phyloP scores from a whole-genome alignment of 2,797 vertebrate genomes.

The Rhadinocentrus ornatus region DNA sequence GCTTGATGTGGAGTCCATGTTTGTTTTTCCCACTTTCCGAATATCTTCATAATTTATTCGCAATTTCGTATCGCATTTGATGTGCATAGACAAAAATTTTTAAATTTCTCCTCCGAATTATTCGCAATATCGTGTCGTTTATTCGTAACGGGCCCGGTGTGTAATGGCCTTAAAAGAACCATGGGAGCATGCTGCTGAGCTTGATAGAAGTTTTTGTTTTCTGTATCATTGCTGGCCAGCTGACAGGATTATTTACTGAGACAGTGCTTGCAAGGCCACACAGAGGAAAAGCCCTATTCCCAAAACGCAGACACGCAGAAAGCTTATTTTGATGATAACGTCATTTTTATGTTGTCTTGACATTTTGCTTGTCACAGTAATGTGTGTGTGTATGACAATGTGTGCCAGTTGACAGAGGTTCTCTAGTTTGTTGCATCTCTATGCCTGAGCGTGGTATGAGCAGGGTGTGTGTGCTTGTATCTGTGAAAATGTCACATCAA shows the following conservation, averaged over 20 bases:
- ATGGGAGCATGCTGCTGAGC: conserved; percentile 13
- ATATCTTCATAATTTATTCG: no score
- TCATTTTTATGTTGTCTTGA: conserved; percentile 15
- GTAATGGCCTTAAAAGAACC: conserved; percentile 27
- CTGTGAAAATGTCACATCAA: conserved; percentile 62
- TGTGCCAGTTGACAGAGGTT: conserved; percentile 21
- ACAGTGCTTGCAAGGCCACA: conserved; percentile 32
- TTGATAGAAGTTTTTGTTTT: conserved; percentile 56
- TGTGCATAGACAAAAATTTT: no score
- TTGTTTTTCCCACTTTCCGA: no score
- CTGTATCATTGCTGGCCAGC: conserved; percentile 62
- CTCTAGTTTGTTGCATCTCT: conserved; percentile 32
- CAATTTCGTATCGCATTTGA: no score
- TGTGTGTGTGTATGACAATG: conserved; percentile 9
- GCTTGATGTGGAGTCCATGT: no score
- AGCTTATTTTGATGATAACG: conserved; percentile 45
- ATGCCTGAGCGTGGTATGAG: background rate
- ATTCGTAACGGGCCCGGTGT: no score
- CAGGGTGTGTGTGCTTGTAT: background rate
- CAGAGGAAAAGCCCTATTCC: conserved; percentile 24
- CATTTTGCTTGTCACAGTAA: conserved; percentile 45
- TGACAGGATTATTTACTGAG: conserved; percentile 60
- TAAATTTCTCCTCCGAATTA: no score
- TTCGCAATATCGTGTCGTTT: no score
- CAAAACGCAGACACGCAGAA: conserved; percentile 41